phyloP scores from a whole-genome alignment of 2,797 vertebrate species.

The Ambastaia sidthimunki region DNA sequence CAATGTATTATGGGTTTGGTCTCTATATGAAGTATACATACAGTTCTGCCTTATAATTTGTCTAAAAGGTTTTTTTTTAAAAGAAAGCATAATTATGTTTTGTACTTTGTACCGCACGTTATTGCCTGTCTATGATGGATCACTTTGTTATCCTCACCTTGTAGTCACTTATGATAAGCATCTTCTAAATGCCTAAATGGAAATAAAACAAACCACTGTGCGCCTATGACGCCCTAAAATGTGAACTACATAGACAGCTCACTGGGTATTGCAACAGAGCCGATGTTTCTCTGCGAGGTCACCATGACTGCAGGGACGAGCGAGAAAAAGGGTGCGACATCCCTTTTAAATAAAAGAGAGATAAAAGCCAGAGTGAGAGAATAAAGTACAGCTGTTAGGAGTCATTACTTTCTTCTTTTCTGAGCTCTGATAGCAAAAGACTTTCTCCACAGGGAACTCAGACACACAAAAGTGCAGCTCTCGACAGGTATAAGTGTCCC shows the following conservation, averaged over 20 bases:
- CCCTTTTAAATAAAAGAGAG: slow-evolving; percentile 38
- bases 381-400: slow-evolving; percentile 44
- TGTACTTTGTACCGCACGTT: too few relatives aligned
- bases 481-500: slow-evolving; percentile 40
- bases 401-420: slow-evolving; percentile 57
- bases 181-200: too few relatives aligned
- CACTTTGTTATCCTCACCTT: too few relatives aligned
- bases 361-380: slow-evolving; percentile 30
- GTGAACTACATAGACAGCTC: not conserved
- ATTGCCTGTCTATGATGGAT: too few relatives aligned
- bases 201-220: not conserved
- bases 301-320: slow-evolving; percentile 7
- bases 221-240: not conserved
- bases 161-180: too few relatives aligned
- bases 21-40: not conserved
- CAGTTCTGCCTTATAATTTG: not conserved
- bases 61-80: not conserved
- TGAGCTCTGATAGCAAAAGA: slow-evolving; percentile 25
- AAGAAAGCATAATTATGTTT: not conserved
- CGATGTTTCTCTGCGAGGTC: slow-evolving; percentile 31
- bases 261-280: not conserved
- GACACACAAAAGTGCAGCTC: slow-evolving; percentile 48
- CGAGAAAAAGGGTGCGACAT: slow-evolving; percentile 4
- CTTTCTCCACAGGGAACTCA: slow-evolving; percentile 36
- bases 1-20: not conserved